phyloP scores from a whole-genome alignment of 37 sponge, comb jelly and placozoan species.

The Trichoplax adhaerens region DNA sequence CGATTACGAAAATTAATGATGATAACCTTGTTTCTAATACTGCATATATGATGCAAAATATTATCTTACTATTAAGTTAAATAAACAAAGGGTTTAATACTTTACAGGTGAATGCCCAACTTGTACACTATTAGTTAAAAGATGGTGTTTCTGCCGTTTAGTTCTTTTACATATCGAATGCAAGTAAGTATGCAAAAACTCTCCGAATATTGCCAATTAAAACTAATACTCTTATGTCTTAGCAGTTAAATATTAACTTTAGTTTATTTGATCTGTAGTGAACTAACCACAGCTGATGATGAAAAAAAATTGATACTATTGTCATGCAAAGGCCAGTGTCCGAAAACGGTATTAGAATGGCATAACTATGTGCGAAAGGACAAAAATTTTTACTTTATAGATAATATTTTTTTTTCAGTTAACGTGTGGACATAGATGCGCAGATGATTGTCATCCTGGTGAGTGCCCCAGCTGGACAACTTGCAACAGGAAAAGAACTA shows the following conservation, averaged over 20 bases:
- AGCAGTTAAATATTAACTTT: background rate
- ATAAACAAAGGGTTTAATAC: background rate
- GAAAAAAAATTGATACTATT: conserved; percentile 14
- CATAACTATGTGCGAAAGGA: background rate
- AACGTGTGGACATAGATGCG: conserved; percentile 64
- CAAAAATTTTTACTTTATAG: background rate
- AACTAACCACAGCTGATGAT: conserved; percentile 40
- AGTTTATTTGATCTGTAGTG: conserved; percentile 17
- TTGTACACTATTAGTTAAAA: conserved; percentile 21
- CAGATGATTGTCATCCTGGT: conserved; percentile 41
- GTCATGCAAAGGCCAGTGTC: conserved; percentile 43
- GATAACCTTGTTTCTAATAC: no score
- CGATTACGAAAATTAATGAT: background rate
- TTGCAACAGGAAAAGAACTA: conserved; percentile 36
- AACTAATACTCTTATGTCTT: no score
- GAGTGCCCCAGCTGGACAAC: conserved; percentile 18
- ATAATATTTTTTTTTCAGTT: conserved; percentile 16
- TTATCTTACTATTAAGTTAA: no score
- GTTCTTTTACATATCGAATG: conserved; percentile 23
- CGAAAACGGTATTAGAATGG: conserved; percentile 26
- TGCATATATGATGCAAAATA: no score
- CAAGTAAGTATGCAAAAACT: conserved; percentile 12
- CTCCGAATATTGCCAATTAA: background rate
- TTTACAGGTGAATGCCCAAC: conserved; percentile 34
- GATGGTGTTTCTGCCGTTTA: conserved; percentile 25